Evolutionary conservation across 2,113 vertebrate genomes (phyloP), one percentile per base, ranked within the genome.

Genomic region (Pangasianodon hypophthalmus): DNA sequence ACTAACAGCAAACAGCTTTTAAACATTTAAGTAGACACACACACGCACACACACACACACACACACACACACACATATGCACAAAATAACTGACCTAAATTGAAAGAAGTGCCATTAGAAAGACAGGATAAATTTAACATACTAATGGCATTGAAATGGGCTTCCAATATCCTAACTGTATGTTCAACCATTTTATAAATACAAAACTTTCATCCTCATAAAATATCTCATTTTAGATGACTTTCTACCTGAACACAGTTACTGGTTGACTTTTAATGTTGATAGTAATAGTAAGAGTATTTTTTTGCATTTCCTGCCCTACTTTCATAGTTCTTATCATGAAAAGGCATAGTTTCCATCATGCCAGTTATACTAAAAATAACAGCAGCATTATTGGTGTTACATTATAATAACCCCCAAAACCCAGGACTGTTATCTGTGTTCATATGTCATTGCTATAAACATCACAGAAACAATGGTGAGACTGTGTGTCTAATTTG

Each of bases 401-500:
- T n/a, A 58, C n/a, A 60, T 26, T 26, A 10, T 77, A 77, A 77
- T 26, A 11, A 48, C 48, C 10, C 41, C 73, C 0, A 21, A 77
- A 77, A 77, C 21, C 0, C 19, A 52, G 44, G 9, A 48, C 75
- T 44, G 73, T 46, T 41, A 77, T 50, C 46, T 8, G 46, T 50
- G 24, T 48, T 41, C 5, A 58, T 4, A 16, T 3, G n/a, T 9
- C 6, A 0, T 77, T 81, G 26, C 4, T 37, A 48, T 29, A 32
- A 26, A 19, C 29, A 32, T 62, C 26, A 5, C 4, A 37, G 87
- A 64, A 52, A 86, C 85, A 86, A 41, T 52, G 32, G n/a, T 0
- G 11, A 62, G 56, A 19, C 41, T 88, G 56, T 64, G 44, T 21
- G 29, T 56, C 44, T 88, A 24, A 88, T 88, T 87, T 88, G 87